Evolutionary conservation across 2,888 invertebrate genomes (phyloP).

Genomic region (Ashinkailepas kermadecensis): DNA sequence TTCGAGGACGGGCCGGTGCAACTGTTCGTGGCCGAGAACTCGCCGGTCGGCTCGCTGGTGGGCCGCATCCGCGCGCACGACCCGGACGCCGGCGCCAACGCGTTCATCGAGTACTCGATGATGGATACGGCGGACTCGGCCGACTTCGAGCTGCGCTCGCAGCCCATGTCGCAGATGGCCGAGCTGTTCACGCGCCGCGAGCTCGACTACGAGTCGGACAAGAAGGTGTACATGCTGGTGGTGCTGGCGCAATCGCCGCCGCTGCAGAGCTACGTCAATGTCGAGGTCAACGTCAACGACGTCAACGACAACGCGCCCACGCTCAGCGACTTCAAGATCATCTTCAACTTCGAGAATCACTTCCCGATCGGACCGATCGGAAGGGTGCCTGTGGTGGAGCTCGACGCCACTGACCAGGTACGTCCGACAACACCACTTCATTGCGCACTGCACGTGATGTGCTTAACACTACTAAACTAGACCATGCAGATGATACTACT

Average conservation of each 20-base stretch:
- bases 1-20: conserved; percentile 75
- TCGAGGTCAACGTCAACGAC: conserved; percentile 82
- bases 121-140: conserved; percentile 74
- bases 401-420: conserved; percentile 73
- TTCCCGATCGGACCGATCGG: conserved; percentile 91
- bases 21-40: conserved; percentile 87
- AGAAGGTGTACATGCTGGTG: conserved; percentile 79
- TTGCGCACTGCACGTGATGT: too few relatives aligned
- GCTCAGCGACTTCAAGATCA: conserved; percentile 81
- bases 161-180: conserved; percentile 55
- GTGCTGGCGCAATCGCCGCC: conserved; percentile 87
- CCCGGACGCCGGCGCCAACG: conserved; percentile 86
- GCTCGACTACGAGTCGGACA: conserved; percentile 89
- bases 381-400: conserved; percentile 84
- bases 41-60: conserved; percentile 89
- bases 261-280: conserved; percentile 75
- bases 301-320: conserved; percentile 92
- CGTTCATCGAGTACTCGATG: conserved; percentile 86
- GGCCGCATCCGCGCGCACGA: conserved; percentile 84
- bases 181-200: conserved; percentile 82
- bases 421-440: not conserved
- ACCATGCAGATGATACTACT: too few relatives aligned
- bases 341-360: conserved; percentile 88
- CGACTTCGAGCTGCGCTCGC: conserved; percentile 70
- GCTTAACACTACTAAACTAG: too few relatives aligned